Base-by-base conservation (phyloP, 2,113 vertebrate genomes). In the Amblyornis subalaris region DNA sequence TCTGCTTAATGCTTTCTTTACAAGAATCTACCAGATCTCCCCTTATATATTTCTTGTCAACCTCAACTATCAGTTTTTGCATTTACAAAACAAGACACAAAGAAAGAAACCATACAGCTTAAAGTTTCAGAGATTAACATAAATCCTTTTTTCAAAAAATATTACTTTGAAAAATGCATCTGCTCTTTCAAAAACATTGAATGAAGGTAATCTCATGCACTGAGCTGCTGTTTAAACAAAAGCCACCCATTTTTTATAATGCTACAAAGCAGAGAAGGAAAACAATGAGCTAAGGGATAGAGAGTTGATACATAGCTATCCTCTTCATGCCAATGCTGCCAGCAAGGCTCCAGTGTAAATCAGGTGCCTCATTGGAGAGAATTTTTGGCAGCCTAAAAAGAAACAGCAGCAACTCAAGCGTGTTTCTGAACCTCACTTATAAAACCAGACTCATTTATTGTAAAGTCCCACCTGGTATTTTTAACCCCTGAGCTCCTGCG, bases 401-500 rank as follows among this genome's bases (percentile, higher is more conserved):
- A 83, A 95, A 38, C 35, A 64, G 55, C 45, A 86, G 33, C 70
- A 85, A 70, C 50, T 94, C 54, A 47, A 31, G 44, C 62, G 33
- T 72, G 21, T 86, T 91, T 77, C 48, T 78, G 76, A 96, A 75
- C 23, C 36, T 80, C 24, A 3, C 15, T 58, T 86, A 62, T 23
- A 84, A 93, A 94, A 78, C 33, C 40, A 70, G 76, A 24, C 20
- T 38, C 24, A 33, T 0, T 0, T 54, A 83, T 28, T 40, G 28
- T 36, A 79, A 96, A 70, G 29, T 61, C n/a, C 61, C 65, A 48
- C 24, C 71, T 91, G 48, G 25, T 55, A 18, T 18, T 70, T 94
- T 97, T 97, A 96, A 97, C 94, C 58, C 94, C 51, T 95, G 16
- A 23, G 15, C 31, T 95, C 22, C 89, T 47, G 4, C 12, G 8